Percentiles rank a stretch among this genome's conserved stretches.
Evolutionary conservation across 1,140 invertebrate species (phyloP).

Genomic region (Melitaea cinxia): DNA sequence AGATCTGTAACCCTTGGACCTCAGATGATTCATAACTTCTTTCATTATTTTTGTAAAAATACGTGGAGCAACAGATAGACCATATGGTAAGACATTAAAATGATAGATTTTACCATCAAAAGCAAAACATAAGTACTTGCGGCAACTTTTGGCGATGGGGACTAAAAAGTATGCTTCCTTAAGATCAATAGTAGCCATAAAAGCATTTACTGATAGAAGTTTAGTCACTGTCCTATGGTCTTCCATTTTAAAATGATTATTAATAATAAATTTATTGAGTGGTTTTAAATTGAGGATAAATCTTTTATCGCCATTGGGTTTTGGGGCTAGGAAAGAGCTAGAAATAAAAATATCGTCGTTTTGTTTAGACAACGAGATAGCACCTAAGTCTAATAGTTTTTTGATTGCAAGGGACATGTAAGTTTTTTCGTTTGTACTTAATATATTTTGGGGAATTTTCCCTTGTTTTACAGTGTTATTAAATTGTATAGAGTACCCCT

Average conservation of each 20-base stretch:
- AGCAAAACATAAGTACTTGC: constrained; percentile 4
- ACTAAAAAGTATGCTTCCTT: neutral
- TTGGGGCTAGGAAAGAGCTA: neutral
- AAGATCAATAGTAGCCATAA: neutral
- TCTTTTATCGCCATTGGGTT: neutral
- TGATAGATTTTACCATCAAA: constrained; percentile 1
- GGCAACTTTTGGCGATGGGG: neutral
- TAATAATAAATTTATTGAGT: neutral
- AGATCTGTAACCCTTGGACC: neutral
- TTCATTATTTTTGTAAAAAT: constrained; percentile 31
- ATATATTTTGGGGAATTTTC: too few species aligned
- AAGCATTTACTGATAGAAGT: neutral
- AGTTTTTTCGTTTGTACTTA: too few species aligned
- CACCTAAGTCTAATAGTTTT: neutral
- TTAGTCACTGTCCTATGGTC: neutral
- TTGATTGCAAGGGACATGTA: too few species aligned
- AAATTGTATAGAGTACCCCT: too few species aligned
- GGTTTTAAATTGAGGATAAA: neutral
- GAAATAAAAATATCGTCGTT: neutral
- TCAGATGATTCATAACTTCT: constrained; percentile 21
- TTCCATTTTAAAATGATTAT: neutral
- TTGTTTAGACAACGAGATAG: neutral
- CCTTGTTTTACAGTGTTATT: too few species aligned
- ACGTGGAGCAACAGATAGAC: constrained; percentile 5
- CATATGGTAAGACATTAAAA: constrained; percentile 25